phyloP scores from a whole-genome alignment of 2,797 vertebrate genomes.

The Pangasius krempfi region DNA sequence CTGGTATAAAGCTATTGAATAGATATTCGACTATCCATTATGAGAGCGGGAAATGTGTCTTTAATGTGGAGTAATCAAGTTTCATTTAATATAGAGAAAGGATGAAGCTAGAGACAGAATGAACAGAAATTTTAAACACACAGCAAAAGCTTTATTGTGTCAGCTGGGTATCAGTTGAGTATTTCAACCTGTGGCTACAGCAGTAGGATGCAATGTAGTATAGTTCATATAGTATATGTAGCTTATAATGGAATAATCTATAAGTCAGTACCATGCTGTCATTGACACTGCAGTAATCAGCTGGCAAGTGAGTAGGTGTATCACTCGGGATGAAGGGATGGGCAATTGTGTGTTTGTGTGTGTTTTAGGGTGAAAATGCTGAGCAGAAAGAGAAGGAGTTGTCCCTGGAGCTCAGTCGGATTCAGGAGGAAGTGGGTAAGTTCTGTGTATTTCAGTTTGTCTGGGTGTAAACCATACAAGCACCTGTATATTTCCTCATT shows the following conservation, averaged over 20 bases:
- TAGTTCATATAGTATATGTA: not conserved
- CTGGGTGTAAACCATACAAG: not conserved
- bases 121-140: not conserved
- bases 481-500: not conserved
- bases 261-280: constrained; percentile 71
- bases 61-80: not conserved
- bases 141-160: not conserved
- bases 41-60: not conserved
- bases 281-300: constrained; percentile 68
- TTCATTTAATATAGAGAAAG: not conserved
- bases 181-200: not conserved
- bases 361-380: constrained; percentile 84
- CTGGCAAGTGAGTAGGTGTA: not conserved
- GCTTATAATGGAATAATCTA: constrained; percentile 43
- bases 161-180: not conserved
- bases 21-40: not conserved
- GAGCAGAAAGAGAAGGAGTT: constrained; percentile 85
- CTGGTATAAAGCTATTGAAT: not conserved
- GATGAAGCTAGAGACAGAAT: not conserved
- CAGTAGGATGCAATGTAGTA: not conserved
- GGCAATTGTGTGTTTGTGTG: not conserved
- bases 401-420: constrained; percentile 82
- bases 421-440: constrained; percentile 94
- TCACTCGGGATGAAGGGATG: not conserved
- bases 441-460: constrained; percentile 43